Evolutionary conservation across 2,113 vertebrate genomes (phyloP), one percentile per base, ranked within the genome.

Genomic region (Otocyon megalotis): DNA sequence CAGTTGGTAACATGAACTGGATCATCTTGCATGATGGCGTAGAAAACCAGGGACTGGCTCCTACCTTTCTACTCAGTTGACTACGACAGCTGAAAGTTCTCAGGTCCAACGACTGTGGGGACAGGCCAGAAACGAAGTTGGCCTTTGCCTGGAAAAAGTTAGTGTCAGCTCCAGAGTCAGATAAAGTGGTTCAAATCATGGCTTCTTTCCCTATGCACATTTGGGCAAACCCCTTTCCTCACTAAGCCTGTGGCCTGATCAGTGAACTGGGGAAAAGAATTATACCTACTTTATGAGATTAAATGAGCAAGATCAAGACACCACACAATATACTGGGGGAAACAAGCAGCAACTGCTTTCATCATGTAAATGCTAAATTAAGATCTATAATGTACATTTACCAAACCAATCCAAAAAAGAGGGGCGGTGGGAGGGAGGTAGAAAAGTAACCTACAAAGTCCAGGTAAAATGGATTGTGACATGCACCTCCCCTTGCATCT

Each of bases 71-170:
- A 32, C 19, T 6, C 19, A 12, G 10, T 4, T 16, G 65, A 20
- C 63, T 43, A 8, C 6, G 10, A 37, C 1, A 26, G 60, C 35
- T 43, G 3, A 48, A 60, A 58, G 48, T 19, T 16, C 1, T 30
- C 37, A 24, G 2, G 2, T 24, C 11, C 14, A 19, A 30, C 77
- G 1, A 0, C 14, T 0, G 0, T 15, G 10, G 28, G 11, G 24
- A 7, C 60, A 81, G 63, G 50, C 22, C n/a, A 63, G 58, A 69
- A 48, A 81, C 32, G 28, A 62, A 22, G 35, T 37, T 2, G 0
- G 8, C 76, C 37, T 20, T 20, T 35, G 48, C 50, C 32, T 35
- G 7, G 35, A 77, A 79, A 88, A 3, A 19, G 71, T 15, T 8
- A 11, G 14, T 13, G 4, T 35, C 20, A 0, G 53, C 54, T 63